Evolutionary conservation across 64 coral and sea anemone genomes (phyloP).

Genomic region (Montipora capricornis): DNA sequence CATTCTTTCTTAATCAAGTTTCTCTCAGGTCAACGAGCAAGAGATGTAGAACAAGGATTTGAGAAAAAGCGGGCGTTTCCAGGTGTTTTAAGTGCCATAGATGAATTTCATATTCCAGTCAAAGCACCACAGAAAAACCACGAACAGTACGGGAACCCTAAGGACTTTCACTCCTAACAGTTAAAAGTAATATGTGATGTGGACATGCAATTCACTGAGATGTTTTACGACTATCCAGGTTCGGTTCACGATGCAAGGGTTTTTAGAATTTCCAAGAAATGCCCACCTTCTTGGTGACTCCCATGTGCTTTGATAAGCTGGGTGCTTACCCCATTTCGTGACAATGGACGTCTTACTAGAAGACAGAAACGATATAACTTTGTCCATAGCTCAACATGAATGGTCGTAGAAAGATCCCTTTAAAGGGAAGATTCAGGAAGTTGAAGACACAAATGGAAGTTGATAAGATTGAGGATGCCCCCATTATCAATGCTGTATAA

Average conservation of each 20-base stretch:
- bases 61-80: constrained; percentile 43
- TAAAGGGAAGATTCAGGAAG: constrained; percentile 36
- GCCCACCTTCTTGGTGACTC: constrained; percentile 32
- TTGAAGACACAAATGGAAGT: constrained; percentile 31
- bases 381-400: constrained; percentile 37
- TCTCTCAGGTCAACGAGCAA: no score
- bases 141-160: constrained; percentile 48
- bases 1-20: no score
- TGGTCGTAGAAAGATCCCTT: constrained; percentile 47
- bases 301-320: constrained; percentile 10
- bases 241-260: constrained; percentile 41
- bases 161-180: constrained; percentile 47
- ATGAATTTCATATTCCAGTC: constrained; percentile 39
- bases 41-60: background rate
- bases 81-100: constrained; percentile 48
- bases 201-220: constrained; percentile 45
- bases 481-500: background rate
- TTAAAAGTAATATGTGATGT: constrained; percentile 55
- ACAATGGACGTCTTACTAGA: constrained; percentile 43
- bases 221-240: constrained; percentile 45
- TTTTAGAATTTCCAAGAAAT: constrained; percentile 43
- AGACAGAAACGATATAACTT: background rate
- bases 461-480: constrained; percentile 24
- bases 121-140: constrained; percentile 45
- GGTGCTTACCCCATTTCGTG: constrained; percentile 12